Conservation (phyloP, 2,797 vertebrate species). For the Ctenopoma kingsleyae region DNA sequence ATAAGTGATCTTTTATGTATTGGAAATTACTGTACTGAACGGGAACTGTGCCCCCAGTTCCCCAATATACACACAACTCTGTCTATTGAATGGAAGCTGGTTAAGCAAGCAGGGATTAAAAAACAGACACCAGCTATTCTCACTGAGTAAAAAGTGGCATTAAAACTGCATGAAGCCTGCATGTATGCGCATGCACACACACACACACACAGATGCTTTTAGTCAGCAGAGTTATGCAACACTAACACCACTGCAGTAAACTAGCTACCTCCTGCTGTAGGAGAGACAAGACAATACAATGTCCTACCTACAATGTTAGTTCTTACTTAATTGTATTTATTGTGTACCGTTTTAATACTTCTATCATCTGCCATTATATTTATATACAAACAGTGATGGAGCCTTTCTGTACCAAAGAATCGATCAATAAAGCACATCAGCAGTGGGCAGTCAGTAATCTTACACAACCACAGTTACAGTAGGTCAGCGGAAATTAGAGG, state of each 20-base stretch:
- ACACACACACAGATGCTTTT: slow-evolving; percentile 48
- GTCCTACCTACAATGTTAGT: slow-evolving; percentile 4
- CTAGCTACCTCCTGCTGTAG: slow-evolving; percentile 51
- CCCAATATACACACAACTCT: neutral
- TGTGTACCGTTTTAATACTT: neutral
- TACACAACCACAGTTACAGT: slow-evolving; percentile 29
- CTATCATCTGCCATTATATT: neutral
- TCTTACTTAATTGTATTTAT: neutral
- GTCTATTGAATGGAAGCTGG: slow-evolving; percentile 15
- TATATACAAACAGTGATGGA: neutral
- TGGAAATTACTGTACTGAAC: no score
- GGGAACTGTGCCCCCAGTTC: neutral
- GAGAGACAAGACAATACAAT: no score
- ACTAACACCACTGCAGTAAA: slow-evolving; percentile 83
- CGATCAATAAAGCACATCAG: slow-evolving; percentile 62
- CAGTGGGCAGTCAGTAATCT: slow-evolving; percentile 33
- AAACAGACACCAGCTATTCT: slow-evolving; percentile 2
- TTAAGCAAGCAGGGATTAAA: neutral
- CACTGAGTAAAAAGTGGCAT: slow-evolving; percentile 49
- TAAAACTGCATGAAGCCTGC: slow-evolving; percentile 68
- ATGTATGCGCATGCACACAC: slow-evolving; percentile 10
- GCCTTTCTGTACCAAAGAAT: slow-evolving; percentile 30
- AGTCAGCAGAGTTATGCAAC: slow-evolving; percentile 81
- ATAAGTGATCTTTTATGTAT: no score
- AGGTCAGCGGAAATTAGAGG: slow-evolving; percentile 17